Conservation (phyloP, 2,888 invertebrate species). For the Therioaphis trifolii region DNA sequence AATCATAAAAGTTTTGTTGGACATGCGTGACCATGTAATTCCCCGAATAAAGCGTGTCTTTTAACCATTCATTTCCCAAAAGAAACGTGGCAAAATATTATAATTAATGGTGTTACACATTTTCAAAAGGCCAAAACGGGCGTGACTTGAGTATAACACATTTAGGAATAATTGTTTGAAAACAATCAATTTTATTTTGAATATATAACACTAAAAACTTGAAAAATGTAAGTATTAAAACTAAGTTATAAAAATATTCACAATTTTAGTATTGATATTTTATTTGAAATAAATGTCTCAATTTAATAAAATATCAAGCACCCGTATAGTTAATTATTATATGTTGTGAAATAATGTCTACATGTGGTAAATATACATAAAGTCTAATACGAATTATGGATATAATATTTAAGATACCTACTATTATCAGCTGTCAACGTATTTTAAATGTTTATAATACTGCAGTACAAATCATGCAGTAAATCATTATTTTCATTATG, state of each 20-base stretch:
- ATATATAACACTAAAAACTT: neutral
- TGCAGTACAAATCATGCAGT: too few species aligned
- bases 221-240: too few species aligned
- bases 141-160: neutral
- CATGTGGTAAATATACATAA: neutral
- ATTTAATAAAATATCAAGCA: neutral
- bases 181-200: slow-evolving; percentile 20
- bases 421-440: too few species aligned
- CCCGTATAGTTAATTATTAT: too few species aligned
- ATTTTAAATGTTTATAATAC: too few species aligned
- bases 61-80: slow-evolving; percentile 12
- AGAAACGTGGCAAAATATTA: neutral
- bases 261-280: neutral
- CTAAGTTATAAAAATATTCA: neutral
- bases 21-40: slow-evolving; percentile 12
- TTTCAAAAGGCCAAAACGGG: slow-evolving; percentile 33
- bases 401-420: too few species aligned
- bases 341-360: neutral
- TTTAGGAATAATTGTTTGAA: slow-evolving; percentile 32
- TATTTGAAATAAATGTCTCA: neutral
- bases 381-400: too few species aligned
- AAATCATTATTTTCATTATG: too few species aligned
- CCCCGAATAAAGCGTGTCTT: slow-evolving; percentile 31
- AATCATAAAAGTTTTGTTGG: neutral
- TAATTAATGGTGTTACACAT: neutral